Evolutionary conservation across 2,797 vertebrate species (phyloP).

Genomic region (Phylloscopus collybita): DNA sequence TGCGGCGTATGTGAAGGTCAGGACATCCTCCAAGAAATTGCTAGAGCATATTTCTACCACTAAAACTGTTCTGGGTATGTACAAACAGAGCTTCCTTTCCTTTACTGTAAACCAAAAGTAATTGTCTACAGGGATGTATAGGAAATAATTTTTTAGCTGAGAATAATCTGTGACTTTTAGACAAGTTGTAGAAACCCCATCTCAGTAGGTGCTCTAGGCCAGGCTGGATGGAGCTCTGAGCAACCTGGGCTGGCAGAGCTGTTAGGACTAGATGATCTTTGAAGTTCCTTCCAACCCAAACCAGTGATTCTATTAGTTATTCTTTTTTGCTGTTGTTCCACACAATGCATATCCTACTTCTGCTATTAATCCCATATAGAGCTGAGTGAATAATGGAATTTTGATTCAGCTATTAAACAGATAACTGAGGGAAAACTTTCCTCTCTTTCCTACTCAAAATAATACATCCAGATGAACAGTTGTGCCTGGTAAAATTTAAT

Average conservation of each 20-base stretch:
- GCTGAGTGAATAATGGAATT: background rate
- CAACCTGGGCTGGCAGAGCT: background rate
- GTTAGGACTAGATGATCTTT: background rate
- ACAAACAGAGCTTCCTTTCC: background rate
- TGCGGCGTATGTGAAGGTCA: slow-evolving; percentile 93
- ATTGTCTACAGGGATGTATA: background rate
- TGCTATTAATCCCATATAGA: background rate
- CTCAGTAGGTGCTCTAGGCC: background rate
- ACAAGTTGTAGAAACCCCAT: background rate
- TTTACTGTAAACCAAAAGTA: background rate
- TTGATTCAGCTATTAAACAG: background rate
- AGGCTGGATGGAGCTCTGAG: background rate
- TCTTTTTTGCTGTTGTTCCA: background rate
- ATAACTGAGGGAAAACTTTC: background rate
- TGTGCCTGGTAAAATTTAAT: background rate
- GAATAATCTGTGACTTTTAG: background rate
- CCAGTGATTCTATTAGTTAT: background rate
- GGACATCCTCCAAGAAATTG: slow-evolving; percentile 82
- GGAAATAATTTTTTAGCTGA: background rate
- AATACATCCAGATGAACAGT: background rate
- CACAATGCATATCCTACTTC: background rate
- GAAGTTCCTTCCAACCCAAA: background rate
- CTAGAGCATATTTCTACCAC: slow-evolving; percentile 76
- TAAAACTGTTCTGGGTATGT: slow-evolving; percentile 84
- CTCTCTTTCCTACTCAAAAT: background rate